Evolutionary conservation across 2,113 vertebrate species (phyloP).

Genomic region (Neolamprologus longior): DNA sequence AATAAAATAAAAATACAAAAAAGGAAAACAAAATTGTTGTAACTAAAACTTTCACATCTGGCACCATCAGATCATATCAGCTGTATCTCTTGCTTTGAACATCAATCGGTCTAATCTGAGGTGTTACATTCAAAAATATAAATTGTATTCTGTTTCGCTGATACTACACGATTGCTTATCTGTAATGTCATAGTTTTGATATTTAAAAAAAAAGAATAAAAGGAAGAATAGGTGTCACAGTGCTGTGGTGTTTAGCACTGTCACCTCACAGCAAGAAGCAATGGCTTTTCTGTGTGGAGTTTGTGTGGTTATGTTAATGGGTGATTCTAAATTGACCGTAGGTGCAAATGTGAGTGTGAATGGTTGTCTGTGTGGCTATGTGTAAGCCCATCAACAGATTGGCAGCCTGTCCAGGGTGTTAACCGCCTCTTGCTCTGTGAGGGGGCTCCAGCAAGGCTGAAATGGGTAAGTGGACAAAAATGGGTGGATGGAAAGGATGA

Average conservation of each 20-base stretch:
- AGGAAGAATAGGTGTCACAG: not conserved
- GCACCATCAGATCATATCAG: not conserved
- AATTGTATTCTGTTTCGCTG: fast-evolving
- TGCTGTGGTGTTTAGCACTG: not conserved
- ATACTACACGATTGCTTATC: not conserved
- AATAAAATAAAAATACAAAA: fast-evolving
- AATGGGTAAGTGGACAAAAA: not conserved
- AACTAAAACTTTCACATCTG: not conserved
- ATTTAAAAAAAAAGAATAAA: not conserved
- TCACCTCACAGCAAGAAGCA: not conserved
- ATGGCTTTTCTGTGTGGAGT: not conserved
- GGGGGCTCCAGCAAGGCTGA: not conserved
- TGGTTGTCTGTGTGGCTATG: not conserved
- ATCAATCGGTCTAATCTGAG: not conserved
- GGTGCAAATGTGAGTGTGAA: not conserved
- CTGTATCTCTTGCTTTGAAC: not conserved
- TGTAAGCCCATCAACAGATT: not conserved
- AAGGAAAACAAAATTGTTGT: not conserved
- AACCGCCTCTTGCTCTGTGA: not conserved
- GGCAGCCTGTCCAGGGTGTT: not conserved
- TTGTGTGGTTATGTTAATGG: not conserved
- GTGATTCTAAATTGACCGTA: not conserved
- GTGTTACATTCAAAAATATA: not conserved
- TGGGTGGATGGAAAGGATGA: fast-evolving
- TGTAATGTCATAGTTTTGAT: not conserved